These are phyloP conservation scores for Mylabris phalerata DNA, from an alignment of 1,140 invertebrate genomes.

Conservation along the genomic window DNA sequence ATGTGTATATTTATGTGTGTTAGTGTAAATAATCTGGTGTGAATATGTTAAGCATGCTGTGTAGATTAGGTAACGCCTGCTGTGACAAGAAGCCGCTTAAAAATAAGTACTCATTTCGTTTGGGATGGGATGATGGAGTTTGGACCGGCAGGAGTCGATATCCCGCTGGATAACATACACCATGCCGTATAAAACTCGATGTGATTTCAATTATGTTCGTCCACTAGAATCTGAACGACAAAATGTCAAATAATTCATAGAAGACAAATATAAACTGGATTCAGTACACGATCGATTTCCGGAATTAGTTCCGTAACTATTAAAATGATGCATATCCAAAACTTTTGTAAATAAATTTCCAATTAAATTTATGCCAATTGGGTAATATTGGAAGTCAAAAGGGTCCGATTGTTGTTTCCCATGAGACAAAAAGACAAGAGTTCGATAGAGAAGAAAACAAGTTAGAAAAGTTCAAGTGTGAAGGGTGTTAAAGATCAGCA, in stretches of 20 bases:
- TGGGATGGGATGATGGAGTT: slow-evolving; percentile 17
- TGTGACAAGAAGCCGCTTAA: slow-evolving; percentile 26
- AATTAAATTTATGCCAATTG: too few species aligned
- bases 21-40: slow-evolving; percentile 24
- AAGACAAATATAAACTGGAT: not conserved
- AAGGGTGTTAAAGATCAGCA: not conserved
- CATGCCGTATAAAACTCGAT: slow-evolving; percentile 7
- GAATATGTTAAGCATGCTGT: slow-evolving; percentile 24
- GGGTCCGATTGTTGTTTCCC: slow-evolving; percentile 3
- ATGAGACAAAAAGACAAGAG: not conserved
- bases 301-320: too few species aligned
- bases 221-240: not conserved
- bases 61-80: slow-evolving; percentile 24
- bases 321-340: too few species aligned
- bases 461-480: too few species aligned
- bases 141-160: slow-evolving; percentile 10
- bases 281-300: too few species aligned
- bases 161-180: slow-evolving; percentile 16
- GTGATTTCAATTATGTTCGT: slow-evolving; percentile 18
- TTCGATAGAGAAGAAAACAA: too few species aligned
- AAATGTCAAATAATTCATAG: slow-evolving; percentile 1
- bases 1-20: not conserved
- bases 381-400: not conserved
- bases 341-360: too few species aligned
- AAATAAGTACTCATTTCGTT: slow-evolving; percentile 19